phyloP scores from a whole-genome alignment of 2,797 vertebrate genomes.

The Hozukius guyotensis region DNA sequence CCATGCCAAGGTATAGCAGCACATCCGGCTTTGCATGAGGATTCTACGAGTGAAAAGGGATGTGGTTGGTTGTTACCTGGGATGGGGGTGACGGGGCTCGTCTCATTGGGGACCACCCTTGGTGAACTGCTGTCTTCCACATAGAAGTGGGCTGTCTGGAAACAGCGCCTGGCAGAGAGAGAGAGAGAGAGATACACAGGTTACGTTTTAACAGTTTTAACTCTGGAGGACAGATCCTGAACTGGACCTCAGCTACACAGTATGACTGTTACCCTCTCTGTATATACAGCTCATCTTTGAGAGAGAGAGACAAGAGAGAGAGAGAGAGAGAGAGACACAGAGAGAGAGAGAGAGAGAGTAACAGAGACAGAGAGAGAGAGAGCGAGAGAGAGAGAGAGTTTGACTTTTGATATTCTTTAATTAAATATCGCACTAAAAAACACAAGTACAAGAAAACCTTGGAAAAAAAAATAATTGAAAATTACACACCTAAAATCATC shows the following conservation, averaged over 20 bases:
- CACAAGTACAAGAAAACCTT: too few relatives aligned
- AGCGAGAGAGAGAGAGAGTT: too few relatives aligned
- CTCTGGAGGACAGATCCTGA: too few relatives aligned
- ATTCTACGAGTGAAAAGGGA: not conserved
- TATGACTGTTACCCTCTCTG: too few relatives aligned
- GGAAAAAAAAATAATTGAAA: too few relatives aligned
- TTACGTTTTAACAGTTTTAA: not conserved
- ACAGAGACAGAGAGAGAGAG: too few relatives aligned
- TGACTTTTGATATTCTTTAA: too few relatives aligned
- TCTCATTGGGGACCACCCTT: slow-evolving; percentile 91
- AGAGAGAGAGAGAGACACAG: not conserved
- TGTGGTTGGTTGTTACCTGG: slow-evolving; percentile 85
- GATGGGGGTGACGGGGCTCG: slow-evolving; percentile 90
- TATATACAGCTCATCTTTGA: not conserved
- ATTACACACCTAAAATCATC: too few relatives aligned
- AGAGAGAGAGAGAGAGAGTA: too few relatives aligned
- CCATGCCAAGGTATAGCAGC: not conserved
- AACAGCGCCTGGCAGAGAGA: slow-evolving; percentile 88
- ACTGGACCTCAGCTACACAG: too few relatives aligned
- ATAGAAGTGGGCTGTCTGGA: slow-evolving; percentile 95
- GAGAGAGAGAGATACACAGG: not conserved
- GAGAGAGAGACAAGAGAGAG: not conserved
- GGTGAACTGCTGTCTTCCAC: slow-evolving; percentile 94
- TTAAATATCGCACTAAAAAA: too few relatives aligned
- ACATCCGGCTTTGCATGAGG: not conserved